Percentiles rank a stretch among this genome's conserved stretches.
phyloP scores from a whole-genome alignment of 2,113 vertebrate genomes.

The Bambusicola thoracicus region DNA sequence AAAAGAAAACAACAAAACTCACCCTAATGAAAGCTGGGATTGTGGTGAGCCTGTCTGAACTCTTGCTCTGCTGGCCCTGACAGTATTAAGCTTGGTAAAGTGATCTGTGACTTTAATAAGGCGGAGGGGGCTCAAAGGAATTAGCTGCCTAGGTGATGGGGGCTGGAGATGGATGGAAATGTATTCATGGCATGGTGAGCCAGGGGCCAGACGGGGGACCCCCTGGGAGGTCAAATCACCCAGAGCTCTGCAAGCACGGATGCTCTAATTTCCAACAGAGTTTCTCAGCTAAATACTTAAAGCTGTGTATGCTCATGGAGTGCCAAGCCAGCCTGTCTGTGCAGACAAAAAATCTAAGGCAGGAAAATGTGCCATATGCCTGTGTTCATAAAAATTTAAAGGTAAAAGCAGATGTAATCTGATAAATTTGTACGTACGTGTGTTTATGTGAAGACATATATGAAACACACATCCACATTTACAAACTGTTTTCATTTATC shows the following conservation, averaged over 20 bases:
- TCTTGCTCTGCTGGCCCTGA: conserved; percentile 83
- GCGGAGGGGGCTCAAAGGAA: conserved; percentile 91
- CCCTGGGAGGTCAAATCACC: conserved; percentile 84
- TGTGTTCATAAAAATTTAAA: conserved; percentile 82
- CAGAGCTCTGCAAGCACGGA: conserved; percentile 79
- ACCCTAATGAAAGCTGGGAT: conserved; percentile 73
- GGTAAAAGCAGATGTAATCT: conserved; percentile 83
- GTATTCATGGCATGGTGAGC: conserved; percentile 85
- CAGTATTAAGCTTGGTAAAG: conserved; percentile 88
- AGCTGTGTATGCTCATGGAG: conserved; percentile 77
- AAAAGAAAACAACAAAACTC: background rate
- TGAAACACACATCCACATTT: conserved; percentile 43
- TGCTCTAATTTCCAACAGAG: conserved; percentile 78
- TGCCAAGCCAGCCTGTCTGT: conserved; percentile 74
- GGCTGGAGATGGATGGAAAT: conserved; percentile 84
- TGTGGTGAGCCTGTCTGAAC: conserved; percentile 80
- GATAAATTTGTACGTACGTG: conserved; percentile 71
- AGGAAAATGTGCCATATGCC: conserved; percentile 79
- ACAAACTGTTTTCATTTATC: conserved; percentile 60
- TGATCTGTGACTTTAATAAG: conserved; percentile 99
- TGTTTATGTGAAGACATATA: conserved; percentile 72
- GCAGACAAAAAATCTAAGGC: conserved; percentile 66
- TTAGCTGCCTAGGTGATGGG: conserved; percentile 95
- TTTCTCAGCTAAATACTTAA: conserved; percentile 79
- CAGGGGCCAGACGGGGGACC: conserved; percentile 81